A percentile compares a stretch with the other conserved stretches of the same genome.
Conservation (phyloP, 2,113 vertebrate species). For the Maccullochella peelii region DNA sequence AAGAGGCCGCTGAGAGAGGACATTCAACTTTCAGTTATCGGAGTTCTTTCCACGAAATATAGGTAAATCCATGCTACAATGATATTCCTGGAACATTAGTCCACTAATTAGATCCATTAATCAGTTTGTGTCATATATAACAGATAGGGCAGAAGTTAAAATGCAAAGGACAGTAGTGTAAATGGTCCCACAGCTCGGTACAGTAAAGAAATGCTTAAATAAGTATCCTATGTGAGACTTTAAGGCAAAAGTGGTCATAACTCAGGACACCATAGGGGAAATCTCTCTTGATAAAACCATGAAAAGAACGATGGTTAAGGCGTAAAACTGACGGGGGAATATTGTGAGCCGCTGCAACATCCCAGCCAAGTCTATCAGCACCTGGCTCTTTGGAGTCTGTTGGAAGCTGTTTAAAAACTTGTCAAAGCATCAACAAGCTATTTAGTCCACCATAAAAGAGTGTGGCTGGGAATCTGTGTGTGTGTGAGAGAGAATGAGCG, state of each 20-base stretch:
- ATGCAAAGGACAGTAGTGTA: not conserved
- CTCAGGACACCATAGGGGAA: not conserved
- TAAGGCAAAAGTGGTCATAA: not conserved
- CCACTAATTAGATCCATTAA: not conserved
- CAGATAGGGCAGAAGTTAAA: not conserved
- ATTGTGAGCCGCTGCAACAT: not conserved
- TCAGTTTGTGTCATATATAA: not conserved
- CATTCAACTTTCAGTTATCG: no score
- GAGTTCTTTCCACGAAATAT: no score
- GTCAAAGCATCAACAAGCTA: constrained; percentile 56
- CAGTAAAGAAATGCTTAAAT: not conserved
- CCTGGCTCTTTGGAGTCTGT: constrained; percentile 39
- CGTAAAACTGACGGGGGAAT: not conserved
- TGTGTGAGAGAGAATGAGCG: constrained; percentile 4
- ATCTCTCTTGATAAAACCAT: not conserved
- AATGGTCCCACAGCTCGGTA: not conserved
- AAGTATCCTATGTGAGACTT: not conserved
- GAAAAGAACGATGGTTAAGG: constrained; percentile 3
- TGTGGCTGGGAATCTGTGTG: not conserved
- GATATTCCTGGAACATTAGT: not conserved
- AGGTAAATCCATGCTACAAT: not conserved
- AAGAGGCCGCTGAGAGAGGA: not conserved
- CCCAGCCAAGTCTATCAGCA: constrained; percentile 22
- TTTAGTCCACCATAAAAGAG: constrained; percentile 59
- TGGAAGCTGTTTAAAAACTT: constrained; percentile 58